phyloP scores from a whole-genome alignment of 92 coral and sea anemone species.

The Porites evermanni region DNA sequence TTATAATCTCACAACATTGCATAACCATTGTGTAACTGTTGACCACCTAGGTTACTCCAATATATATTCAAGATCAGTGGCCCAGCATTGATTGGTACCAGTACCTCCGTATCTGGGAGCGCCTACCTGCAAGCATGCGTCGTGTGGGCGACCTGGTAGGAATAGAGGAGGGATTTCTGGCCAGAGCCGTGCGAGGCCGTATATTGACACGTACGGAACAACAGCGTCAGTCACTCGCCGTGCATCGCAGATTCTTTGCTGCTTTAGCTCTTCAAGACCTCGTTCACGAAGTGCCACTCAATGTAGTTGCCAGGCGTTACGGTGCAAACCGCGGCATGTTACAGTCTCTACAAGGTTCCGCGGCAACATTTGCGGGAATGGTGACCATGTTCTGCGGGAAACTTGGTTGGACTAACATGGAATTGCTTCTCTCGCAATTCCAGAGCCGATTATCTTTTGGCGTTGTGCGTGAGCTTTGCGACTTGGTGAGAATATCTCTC shows the following conservation, averaged over 20 bases:
- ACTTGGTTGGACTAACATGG: conserved; percentile 96
- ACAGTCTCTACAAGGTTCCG: conserved; percentile 94
- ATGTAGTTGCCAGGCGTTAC: conserved; percentile 87
- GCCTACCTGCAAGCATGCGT: conserved; percentile 96
- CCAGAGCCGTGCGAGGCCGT: conserved; percentile 91
- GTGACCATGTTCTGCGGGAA: conserved; percentile 95
- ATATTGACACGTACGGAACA: conserved; percentile 90
- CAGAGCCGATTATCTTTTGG: conserved; percentile 97
- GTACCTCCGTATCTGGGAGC: conserved; percentile 95
- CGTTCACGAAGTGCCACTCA: conserved; percentile 90
- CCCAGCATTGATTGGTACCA: conserved; percentile 98
- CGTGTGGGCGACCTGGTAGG: conserved; percentile 97
- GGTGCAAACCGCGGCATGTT: conserved; percentile 98
- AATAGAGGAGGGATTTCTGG: conserved; percentile 82
- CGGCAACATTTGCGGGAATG: conserved; percentile 99
- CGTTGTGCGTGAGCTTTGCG: conserved; percentile 96
- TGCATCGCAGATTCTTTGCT: conserved; percentile 96
- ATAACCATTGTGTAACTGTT: neutral
- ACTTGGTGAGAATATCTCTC: conserved; percentile 88
- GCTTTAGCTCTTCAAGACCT: conserved; percentile 96
- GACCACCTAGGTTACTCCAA: conserved; percentile 85
- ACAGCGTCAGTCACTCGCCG: conserved; percentile 85
- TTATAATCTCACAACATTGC: neutral
- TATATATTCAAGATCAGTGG: conserved; percentile 95
- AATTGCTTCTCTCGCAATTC: conserved; percentile 88